Base-by-base conservation (phyloP, 2,888 invertebrate species). In the Agonum fuliginosum region DNA sequence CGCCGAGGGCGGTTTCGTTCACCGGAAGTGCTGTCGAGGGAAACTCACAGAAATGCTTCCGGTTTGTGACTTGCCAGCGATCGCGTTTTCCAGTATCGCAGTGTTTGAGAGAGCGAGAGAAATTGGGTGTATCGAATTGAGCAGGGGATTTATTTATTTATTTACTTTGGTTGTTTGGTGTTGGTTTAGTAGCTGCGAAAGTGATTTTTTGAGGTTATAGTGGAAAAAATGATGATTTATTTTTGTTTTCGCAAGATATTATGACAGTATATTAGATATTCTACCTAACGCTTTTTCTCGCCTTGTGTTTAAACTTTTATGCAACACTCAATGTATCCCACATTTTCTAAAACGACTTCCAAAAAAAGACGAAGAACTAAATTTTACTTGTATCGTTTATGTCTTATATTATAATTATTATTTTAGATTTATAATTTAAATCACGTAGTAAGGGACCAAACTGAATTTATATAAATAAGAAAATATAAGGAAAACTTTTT, bases 21-120 rank as follows among this genome's bases (percentile, higher is more conserved):
- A 6, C 58, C 58, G 58, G 58, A 62, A 62, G 58, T 17, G 30
- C 14, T 20, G 17, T 62, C 58, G 58, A 54, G 22, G 58, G 17
- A 46, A 46, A 12, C 46, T 46, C 17, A 46, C 46, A 46, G 37
- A 37, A 46, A 46, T 30, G 17, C 58, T 62, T 62, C 58, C 58
- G 58, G 30, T 62, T 62, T 17, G 58, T n/a, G n/a, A n/a, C n/a
- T n/a, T n/a, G n/a, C n/a, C 17, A 12, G 43, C 14, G 14, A 62
- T 27, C 27, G 27, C 58, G 30, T 17, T 62, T 62, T 8, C 8
- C 30, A 30, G 3, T 8, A 8, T 30, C 30, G 30, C 8, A 8
- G 4, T 30, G 30, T 8, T 30, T 30, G 30, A 30, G 30, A 30
- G 3, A 30, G 3, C 8, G 30, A 8, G 30, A 8, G 30, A 5